Base-by-base conservation (phyloP, 1,140 invertebrate genomes). In the Halictus rubicundus region DNA sequence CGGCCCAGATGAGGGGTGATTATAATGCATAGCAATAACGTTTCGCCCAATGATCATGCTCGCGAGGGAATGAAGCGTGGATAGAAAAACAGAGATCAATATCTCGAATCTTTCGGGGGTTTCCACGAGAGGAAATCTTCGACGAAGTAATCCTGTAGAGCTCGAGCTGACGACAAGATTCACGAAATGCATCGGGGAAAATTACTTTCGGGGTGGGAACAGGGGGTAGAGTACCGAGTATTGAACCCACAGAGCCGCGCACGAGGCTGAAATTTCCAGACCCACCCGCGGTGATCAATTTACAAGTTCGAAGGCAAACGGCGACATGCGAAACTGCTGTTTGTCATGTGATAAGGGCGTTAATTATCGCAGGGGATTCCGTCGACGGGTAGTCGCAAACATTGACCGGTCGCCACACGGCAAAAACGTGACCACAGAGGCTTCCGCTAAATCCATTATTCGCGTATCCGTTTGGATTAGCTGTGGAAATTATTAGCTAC, bases 131-230 rank as follows among this genome's bases (percentile, higher is more conserved):
- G 32, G 23, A 8, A 32, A 37, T 0, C 7, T 10, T 57, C 2
- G n/a, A 3, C 54, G 21, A 46, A 46, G 10, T 46, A 14, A 46
- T 46, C 42, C 25, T 21, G 7, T 9, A 8, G 5, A 0, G 1
- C n/a, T 25, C 6, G 23, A 19, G 5, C 21, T 0, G 54, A 32
- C 57, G 16, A 9, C 10, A 60, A 27, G 21, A 19, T 25, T 54
- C 46, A 27, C 46, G 60, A 57, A 57, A 65, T 78, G 76, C 76
- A 72, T 10, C 27, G 23, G 12, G 46, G 37, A 23, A 65, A 72
- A 32, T 72, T 49, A 73, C 32, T 10, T 21, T 2, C 23, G 59
- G 60, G 49, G 14, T 27, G 25, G 68, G 19, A 63, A 23, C n/a
- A 9, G 42, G 16, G 61, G 61, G 23, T 6, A n/a, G 32, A 12